Conservation (phyloP, 2,113 vertebrate species). For the Struthidea cinerea region DNA sequence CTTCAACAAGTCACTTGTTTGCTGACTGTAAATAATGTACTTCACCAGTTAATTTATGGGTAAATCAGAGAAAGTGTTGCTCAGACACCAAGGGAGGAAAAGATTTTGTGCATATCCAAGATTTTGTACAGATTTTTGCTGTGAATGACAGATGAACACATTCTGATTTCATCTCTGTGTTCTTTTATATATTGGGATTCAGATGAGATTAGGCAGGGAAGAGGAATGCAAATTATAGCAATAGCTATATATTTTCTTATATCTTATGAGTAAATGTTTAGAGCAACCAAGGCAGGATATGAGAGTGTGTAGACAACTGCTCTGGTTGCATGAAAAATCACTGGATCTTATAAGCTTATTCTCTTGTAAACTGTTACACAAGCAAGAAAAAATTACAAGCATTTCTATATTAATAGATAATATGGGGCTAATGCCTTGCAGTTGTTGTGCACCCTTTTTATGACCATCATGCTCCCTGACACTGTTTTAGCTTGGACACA, state of each 20-base stretch:
- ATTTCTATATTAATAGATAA: background rate
- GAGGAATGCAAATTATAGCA: background rate
- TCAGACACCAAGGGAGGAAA: background rate
- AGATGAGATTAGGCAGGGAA: background rate
- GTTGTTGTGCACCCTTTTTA: background rate
- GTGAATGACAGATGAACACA: background rate
- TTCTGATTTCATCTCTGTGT: background rate
- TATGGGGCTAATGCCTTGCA: background rate
- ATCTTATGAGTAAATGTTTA: background rate
- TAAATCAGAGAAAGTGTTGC: background rate
- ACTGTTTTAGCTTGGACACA: background rate
- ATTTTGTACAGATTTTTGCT: background rate
- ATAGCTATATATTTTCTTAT: background rate
- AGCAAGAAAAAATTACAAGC: background rate
- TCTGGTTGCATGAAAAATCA: background rate
- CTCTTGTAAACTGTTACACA: background rate
- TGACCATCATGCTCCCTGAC: background rate
- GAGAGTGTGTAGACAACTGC: background rate
- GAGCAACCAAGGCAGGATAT: background rate
- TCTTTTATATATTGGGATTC: background rate
- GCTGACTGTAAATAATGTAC: background rate
- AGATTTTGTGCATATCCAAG: background rate
- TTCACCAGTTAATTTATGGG: background rate
- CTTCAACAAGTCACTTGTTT: background rate
- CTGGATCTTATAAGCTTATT: background rate